Evolutionary conservation across 2,113 vertebrate genomes (phyloP), one percentile per base, ranked within the genome.

Genomic region (Scomber japonicus): DNA sequence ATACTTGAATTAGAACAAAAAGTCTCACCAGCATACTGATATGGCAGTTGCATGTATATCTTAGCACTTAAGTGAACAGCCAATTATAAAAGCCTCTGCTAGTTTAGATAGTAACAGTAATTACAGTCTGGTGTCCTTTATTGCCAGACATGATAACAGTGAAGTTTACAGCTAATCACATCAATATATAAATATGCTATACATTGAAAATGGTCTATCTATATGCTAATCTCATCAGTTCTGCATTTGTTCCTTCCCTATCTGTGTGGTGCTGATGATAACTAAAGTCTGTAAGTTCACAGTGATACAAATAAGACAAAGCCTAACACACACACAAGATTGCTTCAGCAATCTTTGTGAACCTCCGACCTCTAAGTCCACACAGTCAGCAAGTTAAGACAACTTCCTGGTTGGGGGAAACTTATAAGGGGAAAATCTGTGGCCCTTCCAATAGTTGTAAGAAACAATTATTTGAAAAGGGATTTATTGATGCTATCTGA

Each of bases 341-440:
- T 70, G 78, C 71, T 21, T 76, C 7, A 57, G 66, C 70, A 82
- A 85, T 82, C 59, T 72, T 72, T 82, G 61, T 72, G 71, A 80
- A 85, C 86, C 5, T 78, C 53, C 14, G 53, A 84, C 70, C 83
- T 71, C 62, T 55, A 19, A 66, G 81, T 86, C 50, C 27, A 65
- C 81, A 19, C 49, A 76, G 48, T 89, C 90, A 88, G 88, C 79
- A 54, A 24, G 24, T 53, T 55, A 62, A 57, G 24, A 11, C 8
- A 3, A 40, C 70, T 74, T 80, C 30, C 55, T 19, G 30, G 44
- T 45, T 21, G 30, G 40, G 45, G 21, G 50, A 80, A 46, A 35
- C n/a, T 45, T 71, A 19, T 31, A 53, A 24, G 21, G 53, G 56
- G 30, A 50, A 68, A 81, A 55, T 68, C 48, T 61, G 16, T 51